phyloP scores from a whole-genome alignment of 1,140 invertebrate species.

The Drosophila azteca region DNA sequence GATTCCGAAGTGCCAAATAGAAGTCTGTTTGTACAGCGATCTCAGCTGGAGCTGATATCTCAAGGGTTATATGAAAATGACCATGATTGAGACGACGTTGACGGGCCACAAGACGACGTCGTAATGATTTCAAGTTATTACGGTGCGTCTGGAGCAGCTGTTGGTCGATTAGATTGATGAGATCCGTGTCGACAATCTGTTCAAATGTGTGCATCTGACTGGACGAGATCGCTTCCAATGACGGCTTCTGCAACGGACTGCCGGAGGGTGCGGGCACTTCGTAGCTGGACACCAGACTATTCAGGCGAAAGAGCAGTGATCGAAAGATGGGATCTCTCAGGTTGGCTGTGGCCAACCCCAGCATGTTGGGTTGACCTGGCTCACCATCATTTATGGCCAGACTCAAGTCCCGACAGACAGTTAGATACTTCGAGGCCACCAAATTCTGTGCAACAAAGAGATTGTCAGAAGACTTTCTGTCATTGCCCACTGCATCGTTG shows the following conservation, averaged over 20 bases:
- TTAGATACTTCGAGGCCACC: constrained; percentile 35
- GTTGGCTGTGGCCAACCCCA: constrained; percentile 51
- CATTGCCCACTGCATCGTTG: constrained; percentile 4
- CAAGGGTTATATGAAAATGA: constrained; percentile 54
- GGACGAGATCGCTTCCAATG: constrained; percentile 21
- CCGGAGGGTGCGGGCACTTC: not conserved
- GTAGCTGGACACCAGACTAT: constrained; percentile 21
- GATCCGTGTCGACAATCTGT: constrained; percentile 39
- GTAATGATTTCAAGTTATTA: constrained; percentile 67
- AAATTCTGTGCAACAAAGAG: constrained; percentile 7
- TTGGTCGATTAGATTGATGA: constrained; percentile 71
- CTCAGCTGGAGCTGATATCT: constrained; percentile 52
- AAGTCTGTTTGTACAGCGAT: constrained; percentile 67
- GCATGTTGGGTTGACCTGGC: constrained; percentile 30
- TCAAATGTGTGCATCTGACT: constrained; percentile 48
- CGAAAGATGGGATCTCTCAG: constrained; percentile 66
- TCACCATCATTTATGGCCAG: constrained; percentile 40
- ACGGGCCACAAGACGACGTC: constrained; percentile 80
- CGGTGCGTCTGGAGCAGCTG: constrained; percentile 57
- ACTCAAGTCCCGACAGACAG: constrained; percentile 36
- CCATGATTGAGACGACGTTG: constrained; percentile 86
- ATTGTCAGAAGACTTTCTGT: not conserved
- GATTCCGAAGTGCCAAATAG: constrained; percentile 34
- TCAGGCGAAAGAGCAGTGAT: constrained; percentile 30
- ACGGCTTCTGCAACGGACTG: no score